Evolutionary conservation across 2,888 invertebrate species (phyloP), one percentile per base, ranked within the genome.

Genomic region (Scelioninae gen. 1): DNA sequence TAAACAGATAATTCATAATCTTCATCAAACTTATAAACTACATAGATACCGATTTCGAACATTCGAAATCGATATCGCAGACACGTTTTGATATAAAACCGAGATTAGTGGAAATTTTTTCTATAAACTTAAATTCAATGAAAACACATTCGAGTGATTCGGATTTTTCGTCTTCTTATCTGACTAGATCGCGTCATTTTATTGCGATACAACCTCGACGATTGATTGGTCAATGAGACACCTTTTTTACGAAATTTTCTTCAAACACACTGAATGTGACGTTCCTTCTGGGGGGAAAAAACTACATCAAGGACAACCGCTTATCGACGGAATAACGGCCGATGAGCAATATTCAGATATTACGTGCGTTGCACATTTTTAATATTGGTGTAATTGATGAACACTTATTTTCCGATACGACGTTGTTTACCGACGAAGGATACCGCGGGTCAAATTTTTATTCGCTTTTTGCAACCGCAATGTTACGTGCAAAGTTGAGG

Each of bases 211-310:
- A 83, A 38, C 66, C 72, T 62, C 78, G 81, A 6, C 78, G 47
- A 75, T 63, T 75, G 84, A 84, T 84, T 84, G 84, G 81, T 82
- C 84, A 83, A 63, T 34, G 62, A 77, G 77, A 77, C 83, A 80
- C 83, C 80, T 83, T 80, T 83, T 84, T 84, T 81, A 82, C 81
- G 77, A 84, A 84, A 84, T 84, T 84, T 74, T 78, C 84, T 84
- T 84, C 55, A 82, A 78, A 81, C 84, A 47, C 69, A 38, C 40
- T 56, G 65, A 81, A 80, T 71, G 63, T 75, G 81, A 84, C 78
- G 77, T 72, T 83, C 51, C 78, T 69, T 71, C 60, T 40, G 60
- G 60, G 58, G 47, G 29, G 74, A 77, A 74, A 80, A 80, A 60
- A 56, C 31, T 38, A 34, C 58, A 47, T 78, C 77, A 83, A 83